Base-by-base conservation (phyloP, 2,113 vertebrate species). In the Gopherus evgoodei region DNA sequence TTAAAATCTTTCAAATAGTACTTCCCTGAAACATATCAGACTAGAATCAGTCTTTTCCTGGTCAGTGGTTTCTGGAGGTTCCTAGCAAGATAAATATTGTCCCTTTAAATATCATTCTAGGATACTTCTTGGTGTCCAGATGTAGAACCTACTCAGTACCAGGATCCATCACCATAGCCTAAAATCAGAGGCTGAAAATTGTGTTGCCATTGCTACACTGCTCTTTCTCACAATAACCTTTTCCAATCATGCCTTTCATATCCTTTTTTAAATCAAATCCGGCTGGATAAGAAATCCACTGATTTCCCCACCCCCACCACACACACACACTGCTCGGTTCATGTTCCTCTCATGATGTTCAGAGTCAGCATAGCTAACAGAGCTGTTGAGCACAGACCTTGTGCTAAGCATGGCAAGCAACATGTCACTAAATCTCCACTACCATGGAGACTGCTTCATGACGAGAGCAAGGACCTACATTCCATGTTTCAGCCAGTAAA, bases 1-100 rank as follows among this genome's bases (percentile, higher is more conserved):
- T 52, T 86, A 76, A 90, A 50, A 2, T 1, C 49, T 95, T 44
- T 25, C 27, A 1, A 90, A 78, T 65, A 0, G 0, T 86, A 52
- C 0, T 0, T n/a, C 5, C 85, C 47, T 93, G 54, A 81, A 95
- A 53, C 17, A 65, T 11, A 5, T 4, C 1, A 0, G 2, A 84
- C 24, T 38, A 80, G 19, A 31, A 69, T 27, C 0, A 2, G 38
- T 25, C 9, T 95, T 87, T 38, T n/a, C 38, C 42, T 24, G 10
- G n/a, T 21, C 44, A 83, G 56, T n/a, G 88, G 13, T 52, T 53
- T 42, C n/a, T 91, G 54, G 29, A 65, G 52, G 79, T 83, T 87
- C 6, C n/a, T 44, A 81, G 22, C 21, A 85, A 93, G 75, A 13
- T 81, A 25, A 19, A 72, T 72, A 38, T 38, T 38, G 16, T 38